phyloP scores from a whole-genome alignment of 2,888 invertebrate species.

The Euplagia quadripunctaria region DNA sequence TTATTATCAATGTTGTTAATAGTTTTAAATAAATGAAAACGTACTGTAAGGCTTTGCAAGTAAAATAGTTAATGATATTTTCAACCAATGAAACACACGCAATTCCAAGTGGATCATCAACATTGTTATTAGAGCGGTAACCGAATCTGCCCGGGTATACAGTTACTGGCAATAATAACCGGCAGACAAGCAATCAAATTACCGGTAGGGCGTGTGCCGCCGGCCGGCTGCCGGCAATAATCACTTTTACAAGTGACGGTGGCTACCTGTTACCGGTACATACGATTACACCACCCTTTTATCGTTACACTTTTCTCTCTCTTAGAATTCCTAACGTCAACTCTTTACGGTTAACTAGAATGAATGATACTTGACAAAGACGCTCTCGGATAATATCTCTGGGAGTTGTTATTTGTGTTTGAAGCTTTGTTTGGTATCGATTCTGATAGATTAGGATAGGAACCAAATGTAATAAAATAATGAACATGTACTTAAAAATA shows the following conservation, averaged over 20 bases:
- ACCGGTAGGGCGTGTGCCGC: constrained; percentile 53
- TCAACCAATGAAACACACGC: constrained; percentile 23
- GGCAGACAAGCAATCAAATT: constrained; percentile 72
- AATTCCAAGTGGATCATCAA: constrained; percentile 41
- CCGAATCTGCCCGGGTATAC: constrained; percentile 70
- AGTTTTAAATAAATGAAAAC: background rate
- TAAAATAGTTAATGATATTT: background rate
- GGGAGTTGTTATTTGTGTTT: too few relatives aligned
- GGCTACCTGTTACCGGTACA: constrained; percentile 37
- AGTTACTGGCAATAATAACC: constrained; percentile 70
- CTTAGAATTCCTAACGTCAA: constrained; percentile 56
- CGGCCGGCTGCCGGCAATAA: constrained; percentile 57
- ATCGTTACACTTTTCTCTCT: constrained; percentile 46
- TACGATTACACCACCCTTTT: constrained; percentile 38
- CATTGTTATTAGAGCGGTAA: constrained; percentile 65
- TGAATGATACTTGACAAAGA: too few relatives aligned
- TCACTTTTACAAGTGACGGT: constrained; percentile 63
- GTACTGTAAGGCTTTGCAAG: background rate
- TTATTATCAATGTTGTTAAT: background rate
- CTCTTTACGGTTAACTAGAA: constrained; percentile 41
- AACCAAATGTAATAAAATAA: too few relatives aligned
- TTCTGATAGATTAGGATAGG: too few relatives aligned
- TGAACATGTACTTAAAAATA: too few relatives aligned
- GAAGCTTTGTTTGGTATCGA: too few relatives aligned
- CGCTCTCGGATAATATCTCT: too few relatives aligned